Base-by-base conservation (phyloP, 2,888 invertebrate genomes). In the Leucoma salicis region DNA sequence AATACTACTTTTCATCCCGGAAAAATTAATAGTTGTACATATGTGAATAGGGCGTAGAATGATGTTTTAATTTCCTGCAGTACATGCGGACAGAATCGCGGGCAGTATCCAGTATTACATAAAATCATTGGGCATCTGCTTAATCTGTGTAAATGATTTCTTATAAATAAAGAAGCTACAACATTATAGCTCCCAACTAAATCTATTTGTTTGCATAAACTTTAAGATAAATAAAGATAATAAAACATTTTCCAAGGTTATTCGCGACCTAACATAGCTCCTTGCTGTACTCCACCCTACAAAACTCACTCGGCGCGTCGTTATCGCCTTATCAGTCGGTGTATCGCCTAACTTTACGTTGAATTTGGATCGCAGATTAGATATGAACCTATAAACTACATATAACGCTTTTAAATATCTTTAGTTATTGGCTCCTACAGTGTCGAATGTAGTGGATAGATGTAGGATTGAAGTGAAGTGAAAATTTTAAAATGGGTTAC, bases 351-450 rank as follows among this genome's bases (percentile, higher is more conserved):
- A 73, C 74, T 82, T 77, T 84, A 81, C 78, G 60, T 54, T 76
- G 84, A 81, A 85, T 84, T 86, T 76, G 76, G 82, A 84, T 83
- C 59, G 45, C 31, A 56, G 85, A 86, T 86, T 83, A 85, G 77
- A 78, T 78, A 77, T 31, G 44, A 41, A 54, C 44, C 39, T 55
- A 60, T 67, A 66, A 54, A 60, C 54, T 58, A 64, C 51, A 57
- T 51, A 57, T 61, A 57, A 57, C 29, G 57, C 39, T 70, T 73
- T 75, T 65, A 68, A 71, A 66, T 59, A 62, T 63, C 57, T 53
- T 66, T 60, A 56, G 45, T 15, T 63, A 71, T 63, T 65, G 49
- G 53, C 56, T 50, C 37, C 12, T 31, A 58, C 45, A 32, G 40
- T 66, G 65, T 75, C 77, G 65, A 60, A 75, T 45, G 75, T 71